Evolutionary conservation across 1,140 invertebrate genomes (phyloP).

Genomic region (Eciton burchellii): DNA sequence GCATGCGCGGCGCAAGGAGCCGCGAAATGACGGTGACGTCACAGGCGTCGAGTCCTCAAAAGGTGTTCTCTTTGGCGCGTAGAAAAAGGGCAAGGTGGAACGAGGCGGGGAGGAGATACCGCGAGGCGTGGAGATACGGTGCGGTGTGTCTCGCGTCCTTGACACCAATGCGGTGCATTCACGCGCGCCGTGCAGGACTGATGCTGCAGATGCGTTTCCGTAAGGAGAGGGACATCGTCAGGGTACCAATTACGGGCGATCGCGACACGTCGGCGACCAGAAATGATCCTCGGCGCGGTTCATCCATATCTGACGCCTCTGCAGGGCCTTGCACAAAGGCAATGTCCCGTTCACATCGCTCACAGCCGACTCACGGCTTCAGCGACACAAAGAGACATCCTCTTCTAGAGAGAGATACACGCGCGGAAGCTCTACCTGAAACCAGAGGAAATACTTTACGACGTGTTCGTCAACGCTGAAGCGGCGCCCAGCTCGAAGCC

Average conservation of each 20-base stretch:
- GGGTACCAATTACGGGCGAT: constrained; percentile 44
- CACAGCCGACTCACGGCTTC: background rate
- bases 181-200: constrained; percentile 34
- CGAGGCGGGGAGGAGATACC: constrained; percentile 23
- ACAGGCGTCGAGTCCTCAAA: constrained; percentile 70
- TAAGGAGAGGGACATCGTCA: constrained; percentile 62
- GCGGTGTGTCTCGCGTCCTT: constrained; percentile 66
- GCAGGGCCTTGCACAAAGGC: background rate
- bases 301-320: constrained; percentile 1
- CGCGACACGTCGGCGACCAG: constrained; percentile 5
- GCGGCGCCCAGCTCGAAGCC: background rate
- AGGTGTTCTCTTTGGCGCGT: constrained; percentile 61
- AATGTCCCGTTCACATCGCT: background rate
- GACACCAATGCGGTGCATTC: constrained; percentile 67
- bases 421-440: background rate
- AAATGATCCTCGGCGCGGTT: background rate
- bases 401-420: background rate
- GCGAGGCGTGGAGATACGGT: constrained; percentile 31
- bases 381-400: background rate
- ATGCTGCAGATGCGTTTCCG: constrained; percentile 43
- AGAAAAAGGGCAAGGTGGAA: constrained; percentile 34
- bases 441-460: background rate
- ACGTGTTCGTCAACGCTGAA: no score
- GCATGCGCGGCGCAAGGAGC: constrained; percentile 30
- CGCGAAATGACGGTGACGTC: constrained; percentile 68